Evolutionary conservation across 2,797 vertebrate species (phyloP).

Genomic region (Pampus argenteus): DNA sequence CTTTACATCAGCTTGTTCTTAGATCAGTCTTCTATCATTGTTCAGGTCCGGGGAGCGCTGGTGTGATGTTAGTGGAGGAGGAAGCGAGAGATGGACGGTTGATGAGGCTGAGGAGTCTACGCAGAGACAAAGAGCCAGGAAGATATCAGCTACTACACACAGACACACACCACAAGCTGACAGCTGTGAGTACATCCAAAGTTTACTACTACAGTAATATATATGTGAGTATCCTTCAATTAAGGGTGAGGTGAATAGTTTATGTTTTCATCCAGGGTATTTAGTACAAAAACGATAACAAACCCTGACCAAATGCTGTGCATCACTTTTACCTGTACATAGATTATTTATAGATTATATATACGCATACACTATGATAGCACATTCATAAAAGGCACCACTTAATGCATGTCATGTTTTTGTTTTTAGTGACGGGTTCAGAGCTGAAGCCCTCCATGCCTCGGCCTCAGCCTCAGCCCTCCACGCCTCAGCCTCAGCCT

Average conservation of each 20-base stretch:
- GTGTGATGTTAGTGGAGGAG: background rate
- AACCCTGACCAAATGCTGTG: background rate
- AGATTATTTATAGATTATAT: background rate
- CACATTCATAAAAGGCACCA: background rate
- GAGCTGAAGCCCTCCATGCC: slow-evolving; percentile 31
- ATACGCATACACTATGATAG: background rate
- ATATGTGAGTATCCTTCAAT: background rate
- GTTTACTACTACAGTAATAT: too few species aligned
- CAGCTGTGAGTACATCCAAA: slow-evolving; percentile 83
- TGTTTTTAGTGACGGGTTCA: slow-evolving; percentile 45
- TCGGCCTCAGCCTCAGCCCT: background rate
- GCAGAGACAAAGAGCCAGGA: background rate
- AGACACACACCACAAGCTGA: slow-evolving; percentile 55
- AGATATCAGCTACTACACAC: slow-evolving; percentile 70
- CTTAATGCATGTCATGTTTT: background rate
- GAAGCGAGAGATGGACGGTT: slow-evolving; percentile 9
- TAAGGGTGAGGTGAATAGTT: background rate
- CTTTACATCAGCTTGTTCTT: background rate
- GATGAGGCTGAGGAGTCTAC: slow-evolving; percentile 8
- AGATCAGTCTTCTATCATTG: background rate
- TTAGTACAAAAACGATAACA: background rate
- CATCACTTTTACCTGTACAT: background rate
- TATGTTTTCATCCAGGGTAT: too few species aligned
- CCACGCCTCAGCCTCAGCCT: background rate
- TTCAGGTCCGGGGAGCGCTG: slow-evolving; percentile 46